Conservation (phyloP, 2,113 vertebrate species). For the Oostethus manadensis region DNA sequence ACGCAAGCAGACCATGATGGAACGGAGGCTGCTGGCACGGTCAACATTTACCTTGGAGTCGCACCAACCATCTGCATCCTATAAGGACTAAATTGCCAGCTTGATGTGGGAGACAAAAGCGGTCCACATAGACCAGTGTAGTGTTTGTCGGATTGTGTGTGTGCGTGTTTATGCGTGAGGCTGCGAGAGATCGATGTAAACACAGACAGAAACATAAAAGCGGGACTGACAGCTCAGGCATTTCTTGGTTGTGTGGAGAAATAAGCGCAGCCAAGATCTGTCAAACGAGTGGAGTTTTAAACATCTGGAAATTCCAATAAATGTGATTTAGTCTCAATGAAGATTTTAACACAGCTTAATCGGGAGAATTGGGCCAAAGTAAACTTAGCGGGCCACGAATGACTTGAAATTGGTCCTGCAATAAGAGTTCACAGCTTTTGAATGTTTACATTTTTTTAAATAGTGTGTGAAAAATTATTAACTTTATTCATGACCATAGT, state of each 20-base stretch:
- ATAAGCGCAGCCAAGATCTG: neutral
- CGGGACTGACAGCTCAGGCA: neutral
- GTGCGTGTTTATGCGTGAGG: conserved; percentile 10
- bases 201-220: conserved; percentile 28
- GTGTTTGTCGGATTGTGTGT: conserved; percentile 35
- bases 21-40: conserved; percentile 55
- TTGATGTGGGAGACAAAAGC: conserved; percentile 57
- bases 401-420: too few relatives aligned
- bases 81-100: conserved; percentile 55
- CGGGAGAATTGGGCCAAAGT: too few relatives aligned
- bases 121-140: conserved; percentile 38
- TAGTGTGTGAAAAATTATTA: too few relatives aligned
- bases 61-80: conserved; percentile 65
- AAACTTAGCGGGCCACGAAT: too few relatives aligned
- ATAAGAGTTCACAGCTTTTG: too few relatives aligned
- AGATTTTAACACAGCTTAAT: too few relatives aligned
- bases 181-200: conserved; percentile 30
- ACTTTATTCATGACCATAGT: too few relatives aligned
- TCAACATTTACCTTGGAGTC: conserved; percentile 58
- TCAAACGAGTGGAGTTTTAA: neutral
- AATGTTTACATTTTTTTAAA: too few relatives aligned
- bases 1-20: conserved; percentile 61
- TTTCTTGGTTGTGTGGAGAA: neutral
- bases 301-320: too few relatives aligned
- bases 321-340: too few relatives aligned